Evolutionary conservation across 2,888 invertebrate species (phyloP).

Genomic region (Plagodis pulveraria): DNA sequence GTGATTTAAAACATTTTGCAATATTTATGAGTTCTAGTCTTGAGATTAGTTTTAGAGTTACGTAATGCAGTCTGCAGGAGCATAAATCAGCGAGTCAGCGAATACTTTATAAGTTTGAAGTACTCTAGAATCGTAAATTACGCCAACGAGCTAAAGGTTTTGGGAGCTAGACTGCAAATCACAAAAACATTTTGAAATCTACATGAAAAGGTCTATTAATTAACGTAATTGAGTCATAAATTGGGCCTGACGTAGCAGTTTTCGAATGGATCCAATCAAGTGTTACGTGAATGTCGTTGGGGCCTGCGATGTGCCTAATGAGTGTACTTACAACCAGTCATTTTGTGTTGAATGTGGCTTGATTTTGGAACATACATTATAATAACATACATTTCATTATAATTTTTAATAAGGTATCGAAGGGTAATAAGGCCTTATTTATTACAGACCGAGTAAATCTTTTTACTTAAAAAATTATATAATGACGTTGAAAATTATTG

Average conservation of each 20-base stretch:
- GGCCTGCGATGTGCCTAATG: slow-evolving; percentile 4
- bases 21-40: slow-evolving; percentile 62
- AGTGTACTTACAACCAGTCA: background rate
- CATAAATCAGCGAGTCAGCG: slow-evolving; percentile 27
- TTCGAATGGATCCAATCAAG: slow-evolving; percentile 29
- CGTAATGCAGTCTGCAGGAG: slow-evolving; percentile 28
- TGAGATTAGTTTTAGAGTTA: slow-evolving; percentile 45
- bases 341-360: background rate
- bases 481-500: too few relatives aligned
- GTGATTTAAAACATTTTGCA: slow-evolving; percentile 60
- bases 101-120: slow-evolving; percentile 20
- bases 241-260: slow-evolving; percentile 30
- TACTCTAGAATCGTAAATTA: slow-evolving; percentile 15
- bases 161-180: slow-evolving; percentile 20
- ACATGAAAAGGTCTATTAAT: slow-evolving; percentile 32
- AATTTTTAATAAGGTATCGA: background rate
- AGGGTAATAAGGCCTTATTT: too few relatives aligned
- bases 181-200: slow-evolving; percentile 26
- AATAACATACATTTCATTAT: background rate
- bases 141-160: slow-evolving; percentile 12
- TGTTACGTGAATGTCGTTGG: slow-evolving; percentile 22
- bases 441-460: too few relatives aligned
- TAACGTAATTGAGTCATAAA: slow-evolving; percentile 33
- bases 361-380: background rate
- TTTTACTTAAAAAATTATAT: too few relatives aligned